Evolutionary conservation across 37 sponge, comb jelly and placozoan species (phyloP), one percentile per base, ranked within the genome.

Genomic region (Halisarca cf. caerulea): DNA sequence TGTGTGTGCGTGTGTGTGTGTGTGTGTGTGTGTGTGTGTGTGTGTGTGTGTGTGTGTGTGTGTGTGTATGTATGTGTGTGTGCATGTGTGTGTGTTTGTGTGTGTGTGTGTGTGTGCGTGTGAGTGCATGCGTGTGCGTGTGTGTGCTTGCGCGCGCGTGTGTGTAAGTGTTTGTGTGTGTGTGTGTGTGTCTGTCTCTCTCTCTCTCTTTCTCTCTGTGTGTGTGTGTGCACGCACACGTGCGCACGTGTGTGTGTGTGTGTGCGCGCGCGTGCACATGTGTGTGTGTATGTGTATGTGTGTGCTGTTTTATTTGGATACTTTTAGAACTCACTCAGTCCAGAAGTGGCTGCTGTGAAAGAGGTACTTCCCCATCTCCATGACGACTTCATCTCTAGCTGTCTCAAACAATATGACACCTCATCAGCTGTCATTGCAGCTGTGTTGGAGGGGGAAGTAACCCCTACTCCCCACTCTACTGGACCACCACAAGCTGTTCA

Each of bases 341-440:
- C 77, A 41, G 44, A 43, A 18, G 1, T n/a, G 23, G 0, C 21
- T 11, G 44, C 42, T 7, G 91, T 93, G n/a, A 87, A 88, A 64
- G 94, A 93, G 30, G 18, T 93, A 0, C 80, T 93, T 4, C 91
- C 94, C 20, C 86, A 93, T 60, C 82, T 90, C 3, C 80, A 61
- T 17, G 82, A 85, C 0, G 71, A 25, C 14, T 88, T 88, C 66
- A 90, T 93, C 25, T 0, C 81, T 75, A 88, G 84, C 37, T 7
- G 61, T 64, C 15, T 35, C 57, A 41, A 81, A 59, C 40, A 58
- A 34, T 60, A 36, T 61, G 40, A n/a, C 8, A 59, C 36, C 25
- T 18, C 82, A 37, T 59, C 82, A 33, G 62, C 9, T 35, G 82
- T 81, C 27, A 61, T 81, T 62, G 25, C 60, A 38, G 82, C 82